Evolutionary conservation across 2,888 invertebrate species (phyloP), one percentile per base, ranked within the genome.

Genomic region (Trachelus tabidus): DNA sequence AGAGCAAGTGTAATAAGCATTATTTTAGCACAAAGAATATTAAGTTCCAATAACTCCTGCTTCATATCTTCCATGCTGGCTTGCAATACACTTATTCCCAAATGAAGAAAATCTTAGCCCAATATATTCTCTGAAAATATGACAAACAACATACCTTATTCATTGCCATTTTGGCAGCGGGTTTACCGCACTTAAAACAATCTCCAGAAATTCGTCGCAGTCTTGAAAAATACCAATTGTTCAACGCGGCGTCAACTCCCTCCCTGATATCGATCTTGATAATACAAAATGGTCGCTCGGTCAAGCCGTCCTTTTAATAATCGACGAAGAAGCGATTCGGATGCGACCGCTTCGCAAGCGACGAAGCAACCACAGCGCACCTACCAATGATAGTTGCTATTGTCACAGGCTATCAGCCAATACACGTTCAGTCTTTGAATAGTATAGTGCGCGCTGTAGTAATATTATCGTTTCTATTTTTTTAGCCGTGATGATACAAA

Each of bases 221-320:
- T 71, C 71, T 71, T 31, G 31, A 12, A 31, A 71, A 34, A 71
- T 33, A 31, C 33, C 31, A 71, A 71, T 34, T 71, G 33, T 34
- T 71, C 56, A 56, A 56, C 56, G 33, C 71, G 71, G 71, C 71
- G 71, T 71, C 71, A 56, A 23, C 56, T 71, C 33, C 33, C 71
- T 34, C 33, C 71, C 12, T 34, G 34, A 71, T 34, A 71, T 71
- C 33, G 71, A 71, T 71, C 33, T 34, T 34, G 30, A 71, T 34
- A 34, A 71, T 71, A 34, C 33, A 71, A 71, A 71, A 71, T 71
- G 71, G 71, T 71, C 33, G 71, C 33, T 71, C 33, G 71, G 12
- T 71, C 33, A 71, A 34, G 71, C 71, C 33, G 71, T 71, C 71
- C 33, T 71, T 71, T 71, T 71, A 71, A 71, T 34, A 71, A 71